Conservation (phyloP, 2,888 invertebrate genomes). For the Lasioglossum calceatum region DNA sequence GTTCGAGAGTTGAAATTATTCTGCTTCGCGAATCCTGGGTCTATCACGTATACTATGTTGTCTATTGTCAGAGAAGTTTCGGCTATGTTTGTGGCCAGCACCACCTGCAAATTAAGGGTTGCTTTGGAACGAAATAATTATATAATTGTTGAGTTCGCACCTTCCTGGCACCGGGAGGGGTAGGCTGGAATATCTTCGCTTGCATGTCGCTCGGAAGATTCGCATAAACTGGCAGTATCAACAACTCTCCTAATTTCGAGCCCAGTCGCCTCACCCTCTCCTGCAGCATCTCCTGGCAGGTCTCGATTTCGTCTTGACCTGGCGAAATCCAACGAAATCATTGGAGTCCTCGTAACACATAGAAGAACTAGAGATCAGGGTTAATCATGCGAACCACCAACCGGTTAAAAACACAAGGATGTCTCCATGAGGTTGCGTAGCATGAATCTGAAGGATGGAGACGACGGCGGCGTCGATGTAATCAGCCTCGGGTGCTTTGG, state of each 20-base stretch:
- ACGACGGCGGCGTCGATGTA: slow-evolving; percentile 99
- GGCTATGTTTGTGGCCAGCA: slow-evolving; percentile 99
- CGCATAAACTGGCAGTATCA: slow-evolving; percentile 98
- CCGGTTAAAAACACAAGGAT: slow-evolving; percentile 98
- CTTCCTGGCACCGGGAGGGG: slow-evolving; percentile 98
- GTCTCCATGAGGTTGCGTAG: slow-evolving; percentile 98
- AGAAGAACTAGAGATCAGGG: background rate
- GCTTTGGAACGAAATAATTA: background rate
- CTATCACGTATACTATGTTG: slow-evolving; percentile 99
- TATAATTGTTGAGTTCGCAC: slow-evolving; percentile 74
- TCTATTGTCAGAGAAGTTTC: slow-evolving; percentile 99
- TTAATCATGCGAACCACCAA: slow-evolving; percentile 58
- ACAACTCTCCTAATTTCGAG: slow-evolving; percentile 95
- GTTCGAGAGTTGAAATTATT: slow-evolving; percentile 99
- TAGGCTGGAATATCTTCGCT: slow-evolving; percentile 99
- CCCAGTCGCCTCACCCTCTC: slow-evolving; percentile 97
- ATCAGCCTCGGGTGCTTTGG: slow-evolving; percentile 99
- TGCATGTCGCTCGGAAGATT: slow-evolving; percentile 99
- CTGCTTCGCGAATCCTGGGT: slow-evolving; percentile 99
- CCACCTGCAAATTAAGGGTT: slow-evolving; percentile 86
- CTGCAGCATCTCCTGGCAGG: slow-evolving; percentile 94
- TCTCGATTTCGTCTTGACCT: slow-evolving; percentile 95
- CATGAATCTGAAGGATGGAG: slow-evolving; percentile 98
- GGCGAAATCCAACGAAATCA: background rate
- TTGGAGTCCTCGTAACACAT: background rate